Evolutionary conservation across 2,888 invertebrate genomes (phyloP).

Genomic region (Calameuta idolon): DNA sequence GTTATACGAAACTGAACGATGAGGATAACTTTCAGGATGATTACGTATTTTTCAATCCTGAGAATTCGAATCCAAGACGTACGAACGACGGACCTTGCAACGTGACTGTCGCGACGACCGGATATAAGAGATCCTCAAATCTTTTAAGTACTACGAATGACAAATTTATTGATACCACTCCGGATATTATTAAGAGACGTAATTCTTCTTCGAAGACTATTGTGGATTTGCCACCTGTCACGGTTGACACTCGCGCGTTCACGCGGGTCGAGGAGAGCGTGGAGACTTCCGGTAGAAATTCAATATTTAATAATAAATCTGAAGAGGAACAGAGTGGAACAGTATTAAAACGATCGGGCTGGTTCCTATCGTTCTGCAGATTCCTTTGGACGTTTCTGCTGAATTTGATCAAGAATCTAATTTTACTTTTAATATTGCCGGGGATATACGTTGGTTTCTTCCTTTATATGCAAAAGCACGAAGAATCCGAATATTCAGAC

Average conservation of each 20-base stretch:
- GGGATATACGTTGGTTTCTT: conserved; percentile 45
- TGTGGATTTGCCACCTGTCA: neutral
- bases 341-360: neutral
- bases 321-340: neutral
- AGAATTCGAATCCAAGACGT: neutral
- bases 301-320: neutral
- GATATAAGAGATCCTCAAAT: neutral
- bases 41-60: neutral
- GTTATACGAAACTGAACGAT: neutral
- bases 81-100: neutral
- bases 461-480: conserved; percentile 36
- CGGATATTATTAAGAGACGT: neutral
- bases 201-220: neutral
- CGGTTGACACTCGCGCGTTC: neutral
- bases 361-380: conserved; percentile 1
- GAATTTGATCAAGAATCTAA: conserved; percentile 40
- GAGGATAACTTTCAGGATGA: neutral
- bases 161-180: neutral
- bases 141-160: neutral
- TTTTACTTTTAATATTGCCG: conserved; percentile 49
- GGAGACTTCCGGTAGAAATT: neutral
- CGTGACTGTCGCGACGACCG: neutral
- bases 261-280: neutral
- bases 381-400: conserved; percentile 19
- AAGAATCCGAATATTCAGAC: conserved; percentile 1